Evolutionary conservation across 2,797 vertebrate genomes (phyloP).

Genomic region (Chromobotia macracanthus): DNA sequence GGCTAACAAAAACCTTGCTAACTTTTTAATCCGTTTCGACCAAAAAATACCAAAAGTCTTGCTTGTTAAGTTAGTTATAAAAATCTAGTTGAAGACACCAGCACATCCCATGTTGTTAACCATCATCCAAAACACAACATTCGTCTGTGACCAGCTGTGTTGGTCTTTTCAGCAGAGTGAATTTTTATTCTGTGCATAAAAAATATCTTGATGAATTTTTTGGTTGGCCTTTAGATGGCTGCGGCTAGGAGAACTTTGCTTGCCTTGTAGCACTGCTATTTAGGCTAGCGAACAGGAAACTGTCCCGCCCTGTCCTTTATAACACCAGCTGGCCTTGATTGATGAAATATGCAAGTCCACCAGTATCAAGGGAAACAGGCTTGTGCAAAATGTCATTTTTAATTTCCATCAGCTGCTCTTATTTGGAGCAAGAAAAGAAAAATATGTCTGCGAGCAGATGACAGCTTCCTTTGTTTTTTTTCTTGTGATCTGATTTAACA

Average conservation of each 20-base stretch:
- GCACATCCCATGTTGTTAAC: background rate
- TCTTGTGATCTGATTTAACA: conserved; percentile 64
- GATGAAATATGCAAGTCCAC: conserved; percentile 23
- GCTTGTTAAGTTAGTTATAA: too few relatives aligned
- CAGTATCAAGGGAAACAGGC: conserved; percentile 35
- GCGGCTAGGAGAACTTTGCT: conserved; percentile 17
- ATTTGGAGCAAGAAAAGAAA: conserved; percentile 39
- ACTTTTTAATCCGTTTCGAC: too few relatives aligned
- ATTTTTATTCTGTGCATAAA: background rate
- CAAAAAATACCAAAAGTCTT: too few relatives aligned
- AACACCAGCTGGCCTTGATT: conserved; percentile 41
- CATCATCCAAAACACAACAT: background rate
- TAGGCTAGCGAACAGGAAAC: conserved; percentile 21
- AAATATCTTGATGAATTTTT: background rate
- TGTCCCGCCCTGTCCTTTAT: conserved; percentile 19
- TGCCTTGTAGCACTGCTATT: conserved; percentile 29
- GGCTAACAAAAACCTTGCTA: too few relatives aligned
- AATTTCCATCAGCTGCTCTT: conserved; percentile 42
- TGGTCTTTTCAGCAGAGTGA: background rate
- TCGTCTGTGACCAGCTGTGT: background rate
- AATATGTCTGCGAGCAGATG: conserved; percentile 49
- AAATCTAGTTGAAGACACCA: background rate
- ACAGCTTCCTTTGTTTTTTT: conserved; percentile 28
- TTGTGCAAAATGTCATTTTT: conserved; percentile 46
- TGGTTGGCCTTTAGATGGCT: background rate